These are phyloP conservation scores for Leuciscus waleckii DNA, from an alignment of 2,797 vertebrate genomes.

Conservation along the genomic window DNA sequence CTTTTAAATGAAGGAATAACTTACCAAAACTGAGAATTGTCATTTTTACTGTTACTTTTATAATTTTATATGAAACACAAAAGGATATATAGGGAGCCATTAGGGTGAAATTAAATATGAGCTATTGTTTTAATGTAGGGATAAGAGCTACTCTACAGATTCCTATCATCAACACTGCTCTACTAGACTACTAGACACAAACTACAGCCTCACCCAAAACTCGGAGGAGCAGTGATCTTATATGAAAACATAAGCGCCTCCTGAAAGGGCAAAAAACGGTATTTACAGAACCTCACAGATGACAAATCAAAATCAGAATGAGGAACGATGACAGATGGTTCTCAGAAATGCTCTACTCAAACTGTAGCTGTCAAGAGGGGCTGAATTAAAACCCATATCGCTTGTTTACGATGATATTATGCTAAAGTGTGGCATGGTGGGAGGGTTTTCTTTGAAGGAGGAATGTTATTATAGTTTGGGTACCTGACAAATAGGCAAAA, in stretches of 20 bases:
- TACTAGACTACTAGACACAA: conserved; percentile 44
- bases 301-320: neutral
- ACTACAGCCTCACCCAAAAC: conserved; percentile 64
- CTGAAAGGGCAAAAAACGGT: conserved; percentile 65
- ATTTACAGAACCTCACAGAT: conserved; percentile 13
- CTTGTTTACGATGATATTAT: conserved; percentile 68
- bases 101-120: too few relatives aligned
- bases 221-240: conserved; percentile 62
- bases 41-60: neutral
- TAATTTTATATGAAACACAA: neutral
- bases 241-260: conserved; percentile 65
- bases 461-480: conserved; percentile 70
- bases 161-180: neutral
- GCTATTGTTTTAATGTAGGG: neutral
- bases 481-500: conserved; percentile 66
- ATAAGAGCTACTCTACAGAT: conserved; percentile 2
- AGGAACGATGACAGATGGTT: neutral
- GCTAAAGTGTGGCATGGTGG: conserved; percentile 71
- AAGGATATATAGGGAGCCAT: too few relatives aligned
- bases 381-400: neutral
- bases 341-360: neutral
- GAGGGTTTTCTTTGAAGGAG: conserved; percentile 67
- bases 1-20: neutral
- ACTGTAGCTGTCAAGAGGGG: neutral
- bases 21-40: neutral